Conservation (phyloP, 2,888 invertebrate genomes). For the Homarus gammarus region DNA sequence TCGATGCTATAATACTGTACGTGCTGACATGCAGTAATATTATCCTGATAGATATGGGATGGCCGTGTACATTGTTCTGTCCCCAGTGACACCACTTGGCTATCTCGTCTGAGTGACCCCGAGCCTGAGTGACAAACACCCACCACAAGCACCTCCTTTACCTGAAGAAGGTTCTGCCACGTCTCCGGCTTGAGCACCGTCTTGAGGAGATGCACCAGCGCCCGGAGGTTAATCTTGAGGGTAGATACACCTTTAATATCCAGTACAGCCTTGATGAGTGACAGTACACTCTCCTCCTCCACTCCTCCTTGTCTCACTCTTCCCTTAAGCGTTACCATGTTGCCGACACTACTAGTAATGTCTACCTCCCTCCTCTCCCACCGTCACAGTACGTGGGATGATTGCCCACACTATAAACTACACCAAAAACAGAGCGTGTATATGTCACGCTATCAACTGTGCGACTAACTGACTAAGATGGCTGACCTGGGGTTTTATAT, state of each 20-base stretch:
- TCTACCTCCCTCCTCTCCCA: too few relatives aligned
- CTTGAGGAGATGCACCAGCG: slow-evolving; percentile 71
- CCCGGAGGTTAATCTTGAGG: slow-evolving; percentile 63
- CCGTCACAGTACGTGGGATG: too few relatives aligned
- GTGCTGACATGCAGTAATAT: too few relatives aligned
- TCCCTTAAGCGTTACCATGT: background rate
- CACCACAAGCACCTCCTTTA: background rate
- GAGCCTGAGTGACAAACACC: background rate
- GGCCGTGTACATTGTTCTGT: slow-evolving; percentile 4
- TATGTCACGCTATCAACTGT: background rate
- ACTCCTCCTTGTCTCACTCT: background rate
- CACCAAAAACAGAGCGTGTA: background rate
- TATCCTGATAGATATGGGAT: background rate
- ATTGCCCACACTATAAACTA: background rate
- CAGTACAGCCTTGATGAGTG: slow-evolving; percentile 53
- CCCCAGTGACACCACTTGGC: background rate
- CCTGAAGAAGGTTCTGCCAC: slow-evolving; percentile 67
- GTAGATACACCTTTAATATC: slow-evolving; percentile 54
- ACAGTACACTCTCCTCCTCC: slow-evolving; percentile 54
- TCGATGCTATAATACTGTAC: too few relatives aligned
- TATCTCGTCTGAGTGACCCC: background rate
- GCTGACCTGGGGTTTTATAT: background rate
- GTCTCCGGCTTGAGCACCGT: slow-evolving; percentile 62
- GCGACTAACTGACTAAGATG: background rate
- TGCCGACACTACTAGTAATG: too few relatives aligned